phyloP scores from a whole-genome alignment of 2,797 vertebrate species.

The Eurystomus glaucurus region DNA sequence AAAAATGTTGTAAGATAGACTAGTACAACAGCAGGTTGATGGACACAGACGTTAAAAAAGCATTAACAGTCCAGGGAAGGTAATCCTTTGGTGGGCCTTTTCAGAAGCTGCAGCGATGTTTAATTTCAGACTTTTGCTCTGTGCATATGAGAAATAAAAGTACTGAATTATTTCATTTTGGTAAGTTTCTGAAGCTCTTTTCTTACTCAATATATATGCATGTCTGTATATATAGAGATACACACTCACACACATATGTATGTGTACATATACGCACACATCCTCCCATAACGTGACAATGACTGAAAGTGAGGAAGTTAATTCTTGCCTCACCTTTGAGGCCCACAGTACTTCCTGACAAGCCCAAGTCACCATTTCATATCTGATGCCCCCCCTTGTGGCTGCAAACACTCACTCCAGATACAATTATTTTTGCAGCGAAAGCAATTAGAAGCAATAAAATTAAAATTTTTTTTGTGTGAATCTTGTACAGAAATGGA shows the following conservation, averaged over 20 bases:
- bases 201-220: background rate
- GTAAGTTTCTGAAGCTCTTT: background rate
- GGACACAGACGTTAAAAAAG: background rate
- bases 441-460: background rate
- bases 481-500: background rate
- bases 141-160: background rate
- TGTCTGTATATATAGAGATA: rapidly evolving
- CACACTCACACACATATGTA: rapidly evolving
- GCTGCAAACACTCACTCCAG: background rate
- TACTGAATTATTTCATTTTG: background rate
- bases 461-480: rapidly evolving
- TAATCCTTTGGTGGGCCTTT: background rate
- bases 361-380: background rate
- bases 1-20: background rate
- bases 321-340: background rate
- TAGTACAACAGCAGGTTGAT: background rate
- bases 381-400: background rate
- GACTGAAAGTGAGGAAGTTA: background rate
- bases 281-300: background rate
- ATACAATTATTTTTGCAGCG: rapidly evolving
- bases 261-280: background rate
- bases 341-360: background rate
- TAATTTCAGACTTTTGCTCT: background rate
- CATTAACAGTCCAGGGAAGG: background rate
- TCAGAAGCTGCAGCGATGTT: background rate